Percentiles rank a stretch among this genome's conserved stretches.
Conservation (phyloP, 2,888 invertebrate species). For the Argyra leucocephala region DNA sequence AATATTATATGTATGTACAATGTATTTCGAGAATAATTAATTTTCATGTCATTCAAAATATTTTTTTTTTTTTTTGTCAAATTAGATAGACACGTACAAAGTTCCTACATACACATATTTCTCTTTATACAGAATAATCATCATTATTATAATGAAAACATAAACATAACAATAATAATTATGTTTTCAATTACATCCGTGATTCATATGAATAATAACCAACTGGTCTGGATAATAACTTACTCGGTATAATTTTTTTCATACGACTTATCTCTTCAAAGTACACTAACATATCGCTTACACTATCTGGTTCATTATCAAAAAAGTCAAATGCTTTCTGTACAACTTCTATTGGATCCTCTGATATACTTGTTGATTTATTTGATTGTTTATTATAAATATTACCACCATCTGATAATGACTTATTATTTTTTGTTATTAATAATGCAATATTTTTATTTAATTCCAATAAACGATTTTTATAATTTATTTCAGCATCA, state of each 20-base stretch:
- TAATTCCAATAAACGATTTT: conserved; percentile 57
- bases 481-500: conserved; percentile 60
- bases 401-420: conserved; percentile 38
- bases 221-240: conserved; percentile 42
- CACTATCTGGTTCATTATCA: conserved; percentile 46
- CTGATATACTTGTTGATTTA: conserved; percentile 35
- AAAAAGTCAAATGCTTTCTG: conserved; percentile 61
- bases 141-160: no score
- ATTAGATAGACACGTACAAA: no score
- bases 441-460: conserved; percentile 39
- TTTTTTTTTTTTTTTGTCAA: no score
- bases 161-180: no score
- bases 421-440: conserved; percentile 33
- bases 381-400: conserved; percentile 27
- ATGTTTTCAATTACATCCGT: conserved; percentile 21
- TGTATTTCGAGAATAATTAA: no score
- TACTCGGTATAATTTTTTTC: conserved; percentile 38
- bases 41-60: no score
- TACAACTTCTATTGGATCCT: conserved; percentile 54
- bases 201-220: conserved; percentile 28
- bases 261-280: conserved; percentile 39
- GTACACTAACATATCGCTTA: conserved; percentile 41
- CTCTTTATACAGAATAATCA: no score
- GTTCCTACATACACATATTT: no score
- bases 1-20: no score